These are phyloP conservation scores for Coccyzus lansbergi DNA, from an alignment of 2,797 vertebrate genomes.

Conservation along the genomic window DNA sequence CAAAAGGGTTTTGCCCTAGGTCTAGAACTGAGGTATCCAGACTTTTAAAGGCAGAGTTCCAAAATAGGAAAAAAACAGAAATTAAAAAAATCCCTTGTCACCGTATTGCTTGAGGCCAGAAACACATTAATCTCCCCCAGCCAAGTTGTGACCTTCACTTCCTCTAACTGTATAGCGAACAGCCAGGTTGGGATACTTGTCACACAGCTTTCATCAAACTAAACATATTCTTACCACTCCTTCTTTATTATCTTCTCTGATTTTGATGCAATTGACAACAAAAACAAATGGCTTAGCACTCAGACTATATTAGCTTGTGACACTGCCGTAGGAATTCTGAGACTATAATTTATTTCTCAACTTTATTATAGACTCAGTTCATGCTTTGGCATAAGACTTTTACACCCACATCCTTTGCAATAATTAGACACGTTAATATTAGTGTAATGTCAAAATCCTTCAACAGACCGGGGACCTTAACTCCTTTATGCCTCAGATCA, in stretches of 20 bases:
- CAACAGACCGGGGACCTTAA: not conserved
- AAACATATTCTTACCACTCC: not conserved
- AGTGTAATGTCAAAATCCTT: not conserved
- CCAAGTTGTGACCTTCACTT: not conserved
- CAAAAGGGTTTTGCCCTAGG: not conserved
- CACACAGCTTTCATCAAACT: not conserved
- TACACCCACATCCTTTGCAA: not conserved
- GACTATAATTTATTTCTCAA: not conserved
- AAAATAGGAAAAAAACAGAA: fast-evolving
- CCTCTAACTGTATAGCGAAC: not conserved
- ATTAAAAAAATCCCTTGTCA: not conserved
- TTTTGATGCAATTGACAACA: not conserved
- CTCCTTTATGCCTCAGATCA: not conserved
- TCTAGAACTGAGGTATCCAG: not conserved
- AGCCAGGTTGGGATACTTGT: not conserved
- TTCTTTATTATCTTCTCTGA: not conserved
- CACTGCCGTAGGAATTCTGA: not conserved
- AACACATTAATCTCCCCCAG: not conserved
- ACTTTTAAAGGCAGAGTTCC: not conserved
- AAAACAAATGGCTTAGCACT: not conserved
- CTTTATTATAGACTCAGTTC: not conserved
- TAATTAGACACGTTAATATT: not conserved
- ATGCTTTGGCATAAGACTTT: not conserved
- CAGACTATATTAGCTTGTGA: not conserved
- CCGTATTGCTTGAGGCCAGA: not conserved